Evolutionary conservation across 2,888 invertebrate species (phyloP).

Genomic region (Megamerina dolium): DNA sequence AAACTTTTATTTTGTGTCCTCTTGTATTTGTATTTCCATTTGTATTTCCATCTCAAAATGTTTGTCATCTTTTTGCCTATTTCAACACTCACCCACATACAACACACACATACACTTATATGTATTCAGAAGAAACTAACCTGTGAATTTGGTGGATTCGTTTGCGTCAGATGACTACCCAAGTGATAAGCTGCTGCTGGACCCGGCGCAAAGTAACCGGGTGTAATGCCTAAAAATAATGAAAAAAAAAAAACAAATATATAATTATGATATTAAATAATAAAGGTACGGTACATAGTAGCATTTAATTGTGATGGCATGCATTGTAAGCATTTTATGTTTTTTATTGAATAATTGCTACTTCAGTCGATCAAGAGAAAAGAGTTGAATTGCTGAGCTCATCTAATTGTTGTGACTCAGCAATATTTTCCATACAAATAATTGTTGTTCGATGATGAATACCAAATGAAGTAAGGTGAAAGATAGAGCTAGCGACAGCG

Average conservation of each 20-base stretch:
- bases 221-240: constrained; percentile 46
- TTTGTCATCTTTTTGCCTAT: too few species aligned
- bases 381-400: constrained; percentile 21
- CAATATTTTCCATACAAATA: constrained; percentile 11
- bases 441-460: too few species aligned
- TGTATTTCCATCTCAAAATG: too few species aligned
- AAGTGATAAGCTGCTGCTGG: constrained; percentile 50
- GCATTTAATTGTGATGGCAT: constrained; percentile 1
- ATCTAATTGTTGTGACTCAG: constrained; percentile 44
- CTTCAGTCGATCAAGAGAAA: constrained; percentile 13
- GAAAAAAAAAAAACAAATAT: constrained; percentile 1
- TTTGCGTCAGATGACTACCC: constrained; percentile 49
- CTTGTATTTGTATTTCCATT: too few species aligned
- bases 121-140: too few species aligned
- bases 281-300: constrained; percentile 7
- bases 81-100: too few species aligned
- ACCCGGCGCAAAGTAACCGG: constrained; percentile 50
- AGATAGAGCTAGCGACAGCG: too few species aligned
- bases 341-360: constrained; percentile 19
- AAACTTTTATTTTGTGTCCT: too few species aligned
- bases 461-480: too few species aligned
- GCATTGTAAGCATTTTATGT: too few species aligned
- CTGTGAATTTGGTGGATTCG: constrained; percentile 48
- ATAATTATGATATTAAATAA: neutral
- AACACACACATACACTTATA: too few species aligned